Evolutionary conservation across 2,888 invertebrate genomes (phyloP).

Genomic region (Zootermopsis nevadensis): DNA sequence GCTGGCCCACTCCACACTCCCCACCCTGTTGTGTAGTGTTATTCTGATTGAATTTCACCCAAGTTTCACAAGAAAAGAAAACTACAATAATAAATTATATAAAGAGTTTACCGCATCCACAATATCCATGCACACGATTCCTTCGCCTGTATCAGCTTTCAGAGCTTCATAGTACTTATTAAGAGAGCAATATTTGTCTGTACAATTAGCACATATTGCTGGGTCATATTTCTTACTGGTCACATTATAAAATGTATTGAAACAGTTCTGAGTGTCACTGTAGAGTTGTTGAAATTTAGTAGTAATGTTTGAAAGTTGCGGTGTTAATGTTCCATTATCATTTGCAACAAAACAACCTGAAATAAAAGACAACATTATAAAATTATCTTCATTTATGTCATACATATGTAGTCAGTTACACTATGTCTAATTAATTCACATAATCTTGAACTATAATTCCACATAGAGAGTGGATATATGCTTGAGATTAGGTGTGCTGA

Average conservation of each 20-base stretch:
- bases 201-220: conserved; percentile 67
- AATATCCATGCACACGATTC: conserved; percentile 75
- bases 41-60: no score
- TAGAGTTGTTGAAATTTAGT: conserved; percentile 60
- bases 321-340: conserved; percentile 62
- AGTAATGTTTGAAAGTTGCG: conserved; percentile 65
- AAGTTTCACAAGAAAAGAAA: no score
- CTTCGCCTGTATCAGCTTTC: conserved; percentile 69
- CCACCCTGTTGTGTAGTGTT: no score
- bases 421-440: no score
- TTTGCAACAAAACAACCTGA: conserved; percentile 69
- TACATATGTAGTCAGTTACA: no score
- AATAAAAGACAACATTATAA: conserved; percentile 56
- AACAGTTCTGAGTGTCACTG: conserved; percentile 54
- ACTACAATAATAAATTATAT: no score
- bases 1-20: no score
- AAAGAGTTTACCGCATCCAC: conserved; percentile 70
- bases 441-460: no score
- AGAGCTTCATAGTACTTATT: conserved; percentile 70
- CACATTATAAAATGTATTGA: conserved; percentile 49
- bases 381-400: no score
- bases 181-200: conserved; percentile 66
- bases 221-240: conserved; percentile 48
- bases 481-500: no score
- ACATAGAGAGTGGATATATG: no score